phyloP scores from a whole-genome alignment of 2,113 vertebrate genomes.

The Heterocephalus glaber region DNA sequence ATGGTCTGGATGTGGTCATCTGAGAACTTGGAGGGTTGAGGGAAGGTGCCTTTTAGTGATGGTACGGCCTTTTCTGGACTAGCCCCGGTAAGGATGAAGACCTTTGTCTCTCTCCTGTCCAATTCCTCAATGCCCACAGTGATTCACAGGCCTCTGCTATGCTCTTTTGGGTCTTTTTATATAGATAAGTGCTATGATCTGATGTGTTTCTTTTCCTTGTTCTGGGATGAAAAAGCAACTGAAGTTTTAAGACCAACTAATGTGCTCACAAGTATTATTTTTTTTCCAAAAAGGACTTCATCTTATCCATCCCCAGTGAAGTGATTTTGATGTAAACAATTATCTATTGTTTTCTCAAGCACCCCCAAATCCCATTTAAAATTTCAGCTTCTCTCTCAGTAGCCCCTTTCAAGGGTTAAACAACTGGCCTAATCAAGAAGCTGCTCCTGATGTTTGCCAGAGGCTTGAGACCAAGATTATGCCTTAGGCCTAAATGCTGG shows the following conservation, averaged over 20 bases:
- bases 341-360: constrained; percentile 49
- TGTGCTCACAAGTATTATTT: constrained; percentile 15
- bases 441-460: constrained; percentile 10
- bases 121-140: background rate
- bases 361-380: constrained; percentile 14
- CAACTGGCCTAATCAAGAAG: background rate
- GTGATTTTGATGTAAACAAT: constrained; percentile 57
- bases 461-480: constrained; percentile 19
- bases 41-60: constrained; percentile 11
- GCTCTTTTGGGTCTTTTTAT: constrained; percentile 24
- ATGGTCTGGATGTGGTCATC: background rate
- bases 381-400: background rate
- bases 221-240: background rate
- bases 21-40: background rate
- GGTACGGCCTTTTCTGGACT: background rate
- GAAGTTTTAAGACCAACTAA: constrained; percentile 17
- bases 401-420: constrained; percentile 39
- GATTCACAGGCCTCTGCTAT: background rate
- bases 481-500: background rate
- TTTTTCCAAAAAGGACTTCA: constrained; percentile 21
- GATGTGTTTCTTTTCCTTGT: constrained; percentile 41
- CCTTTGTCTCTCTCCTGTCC: background rate
- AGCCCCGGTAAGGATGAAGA: background rate
- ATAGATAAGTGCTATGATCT: background rate
- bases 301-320: constrained; percentile 31